These are phyloP conservation scores for Gallinago undulata DNA, from an alignment of 2,113 vertebrate species.

Conservation along the genomic window DNA sequence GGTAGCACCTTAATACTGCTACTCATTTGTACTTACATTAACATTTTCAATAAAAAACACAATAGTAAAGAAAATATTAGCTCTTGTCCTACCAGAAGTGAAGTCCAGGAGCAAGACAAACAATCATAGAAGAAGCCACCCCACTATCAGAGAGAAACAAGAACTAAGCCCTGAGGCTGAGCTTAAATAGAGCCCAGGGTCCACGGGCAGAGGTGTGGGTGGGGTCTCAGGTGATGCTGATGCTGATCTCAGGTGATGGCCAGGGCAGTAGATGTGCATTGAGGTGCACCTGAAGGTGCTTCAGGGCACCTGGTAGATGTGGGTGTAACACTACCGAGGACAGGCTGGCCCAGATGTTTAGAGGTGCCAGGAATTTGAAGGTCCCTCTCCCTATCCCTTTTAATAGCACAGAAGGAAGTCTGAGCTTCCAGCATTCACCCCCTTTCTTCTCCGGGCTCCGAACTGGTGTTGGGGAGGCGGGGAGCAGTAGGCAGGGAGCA, in stretches of 20 bases:
- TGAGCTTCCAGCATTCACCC: not conserved
- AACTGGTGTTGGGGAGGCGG: not conserved
- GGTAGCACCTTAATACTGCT: not conserved
- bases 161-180: accelerated
- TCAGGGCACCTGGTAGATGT: not conserved
- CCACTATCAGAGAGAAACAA: not conserved
- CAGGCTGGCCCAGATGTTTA: not conserved
- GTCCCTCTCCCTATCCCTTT: not conserved
- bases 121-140: not conserved
- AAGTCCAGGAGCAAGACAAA: not conserved
- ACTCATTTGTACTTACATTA: not conserved
- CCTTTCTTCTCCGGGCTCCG: not conserved
- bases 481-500: not conserved
- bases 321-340: not conserved
- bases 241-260: not conserved
- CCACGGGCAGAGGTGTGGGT: not conserved
- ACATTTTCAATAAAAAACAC: not conserved
- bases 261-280: not conserved
- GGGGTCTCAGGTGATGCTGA: not conserved
- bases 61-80: not conserved
- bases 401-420: not conserved
- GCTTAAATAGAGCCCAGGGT: not conserved
- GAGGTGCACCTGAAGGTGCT: not conserved
- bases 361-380: not conserved
- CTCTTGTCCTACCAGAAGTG: not conserved